phyloP scores from a whole-genome alignment of 2,888 invertebrate genomes.

The Mamestra brassicae region DNA sequence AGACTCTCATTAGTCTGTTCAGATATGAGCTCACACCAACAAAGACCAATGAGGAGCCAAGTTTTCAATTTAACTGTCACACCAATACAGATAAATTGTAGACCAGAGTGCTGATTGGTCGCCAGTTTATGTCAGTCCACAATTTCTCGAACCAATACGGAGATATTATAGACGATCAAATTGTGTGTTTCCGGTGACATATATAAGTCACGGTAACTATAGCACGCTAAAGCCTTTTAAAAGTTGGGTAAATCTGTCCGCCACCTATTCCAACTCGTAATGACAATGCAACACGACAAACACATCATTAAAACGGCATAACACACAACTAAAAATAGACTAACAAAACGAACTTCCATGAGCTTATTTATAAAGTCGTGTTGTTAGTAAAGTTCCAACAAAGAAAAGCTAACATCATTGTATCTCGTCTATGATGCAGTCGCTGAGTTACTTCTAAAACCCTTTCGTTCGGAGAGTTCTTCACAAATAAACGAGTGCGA shows the following conservation, averaged over 20 bases:
- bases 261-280: not conserved
- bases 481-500: constrained; percentile 65
- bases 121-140: too few relatives aligned
- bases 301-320: constrained; percentile 16
- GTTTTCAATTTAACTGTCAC: too few relatives aligned
- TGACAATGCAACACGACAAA: constrained; percentile 6
- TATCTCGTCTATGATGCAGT: constrained; percentile 50
- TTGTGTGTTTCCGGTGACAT: too few relatives aligned
- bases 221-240: not conserved
- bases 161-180: too few relatives aligned
- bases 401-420: constrained; percentile 39
- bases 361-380: constrained; percentile 54
- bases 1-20: too few relatives aligned
- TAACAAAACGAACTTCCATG: constrained; percentile 25
- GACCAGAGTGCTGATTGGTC: too few relatives aligned
- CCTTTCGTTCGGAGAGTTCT: constrained; percentile 55
- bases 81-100: too few relatives aligned
- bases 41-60: too few relatives aligned
- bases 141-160: too few relatives aligned
- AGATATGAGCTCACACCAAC: too few relatives aligned
- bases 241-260: not conserved
- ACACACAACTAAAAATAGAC: not conserved
- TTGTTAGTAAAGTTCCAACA: constrained; percentile 45
- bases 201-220: not conserved
- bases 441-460: constrained; percentile 49